Conservation (phyloP, 1,140 invertebrate species). For the Potamilus streckersoni region DNA sequence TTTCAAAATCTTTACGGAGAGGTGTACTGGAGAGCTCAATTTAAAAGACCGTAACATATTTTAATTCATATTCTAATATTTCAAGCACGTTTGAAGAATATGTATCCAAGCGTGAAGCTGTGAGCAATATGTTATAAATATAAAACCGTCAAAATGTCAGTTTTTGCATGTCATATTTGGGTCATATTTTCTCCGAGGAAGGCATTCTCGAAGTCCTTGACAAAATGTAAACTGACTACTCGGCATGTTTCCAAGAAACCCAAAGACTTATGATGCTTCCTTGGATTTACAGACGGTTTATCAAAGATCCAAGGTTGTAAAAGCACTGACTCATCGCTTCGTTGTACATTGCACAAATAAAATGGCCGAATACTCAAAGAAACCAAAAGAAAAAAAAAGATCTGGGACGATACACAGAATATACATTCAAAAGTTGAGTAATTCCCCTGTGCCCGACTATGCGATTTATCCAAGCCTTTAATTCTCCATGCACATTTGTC, state of each 20-base stretch:
- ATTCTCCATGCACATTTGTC: slow-evolving; percentile 8
- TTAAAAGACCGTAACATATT: background rate
- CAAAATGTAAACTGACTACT: background rate
- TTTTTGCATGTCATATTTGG: background rate
- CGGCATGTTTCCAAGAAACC: slow-evolving; percentile 1
- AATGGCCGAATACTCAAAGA: background rate
- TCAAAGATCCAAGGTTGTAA: background rate
- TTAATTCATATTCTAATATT: too few species aligned
- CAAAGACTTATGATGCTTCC: slow-evolving; percentile 9
- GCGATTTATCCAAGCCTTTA: slow-evolving; percentile 13
- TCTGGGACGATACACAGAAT: slow-evolving; percentile 12
- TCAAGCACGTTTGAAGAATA: too few species aligned
- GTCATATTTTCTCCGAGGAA: background rate
- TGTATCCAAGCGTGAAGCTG: background rate
- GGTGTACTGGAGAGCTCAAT: background rate
- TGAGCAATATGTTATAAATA: background rate
- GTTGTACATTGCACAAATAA: slow-evolving; percentile 4
- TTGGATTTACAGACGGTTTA: slow-evolving; percentile 13
- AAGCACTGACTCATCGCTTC: background rate
- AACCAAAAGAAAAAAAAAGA: background rate
- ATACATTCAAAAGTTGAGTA: slow-evolving; percentile 1
- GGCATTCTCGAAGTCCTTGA: slow-evolving; percentile 2
- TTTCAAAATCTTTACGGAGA: slow-evolving; percentile 13
- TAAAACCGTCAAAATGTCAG: slow-evolving; percentile 10
- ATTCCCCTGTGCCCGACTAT: slow-evolving; percentile 6